Percentiles rank a stretch among this genome's conserved stretches.
Evolutionary conservation across 2,888 invertebrate genomes (phyloP).

Genomic region (Conops quadrifasciatus): DNA sequence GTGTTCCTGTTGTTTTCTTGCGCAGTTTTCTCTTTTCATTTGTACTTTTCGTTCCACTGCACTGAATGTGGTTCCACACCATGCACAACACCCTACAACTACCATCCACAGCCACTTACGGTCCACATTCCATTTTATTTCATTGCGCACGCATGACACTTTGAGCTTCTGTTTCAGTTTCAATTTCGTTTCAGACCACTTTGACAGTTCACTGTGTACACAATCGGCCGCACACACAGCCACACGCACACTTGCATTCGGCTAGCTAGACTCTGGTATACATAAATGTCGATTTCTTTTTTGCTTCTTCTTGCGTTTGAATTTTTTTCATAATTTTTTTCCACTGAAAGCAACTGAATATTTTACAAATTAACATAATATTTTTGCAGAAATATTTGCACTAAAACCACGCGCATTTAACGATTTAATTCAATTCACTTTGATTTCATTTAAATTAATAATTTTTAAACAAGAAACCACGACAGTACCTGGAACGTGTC

Average conservation of each 20-base stretch:
- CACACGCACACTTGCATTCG: constrained; percentile 33
- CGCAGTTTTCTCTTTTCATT: neutral
- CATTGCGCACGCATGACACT: neutral
- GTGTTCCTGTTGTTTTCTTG: neutral
- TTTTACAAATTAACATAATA: neutral
- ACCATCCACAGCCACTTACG: neutral
- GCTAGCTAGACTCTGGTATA: constrained; percentile 34
- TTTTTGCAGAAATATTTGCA: constrained; percentile 1
- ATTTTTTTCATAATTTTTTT: neutral
- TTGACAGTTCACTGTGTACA: constrained; percentile 27
- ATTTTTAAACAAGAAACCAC: neutral
- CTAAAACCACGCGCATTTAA: neutral
- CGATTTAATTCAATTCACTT: neutral
- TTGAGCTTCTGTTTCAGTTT: constrained; percentile 6
- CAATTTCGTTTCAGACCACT: constrained; percentile 2
- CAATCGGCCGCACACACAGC: constrained; percentile 16
- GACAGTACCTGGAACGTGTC: constrained; percentile 37
- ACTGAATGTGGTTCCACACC: neutral
- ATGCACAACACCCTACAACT: neutral
- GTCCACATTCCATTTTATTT: constrained; percentile 18
- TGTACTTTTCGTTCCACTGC: neutral
- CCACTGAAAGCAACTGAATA: no score
- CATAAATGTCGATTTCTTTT: constrained; percentile 32
- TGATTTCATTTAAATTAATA: neutral
- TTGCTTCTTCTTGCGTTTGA: neutral